Percentiles rank a stretch among this genome's conserved stretches.
These are phyloP conservation scores for Lasioglossum calceatum DNA, from an alignment of 2,888 invertebrate species.

Conservation along the genomic window DNA sequence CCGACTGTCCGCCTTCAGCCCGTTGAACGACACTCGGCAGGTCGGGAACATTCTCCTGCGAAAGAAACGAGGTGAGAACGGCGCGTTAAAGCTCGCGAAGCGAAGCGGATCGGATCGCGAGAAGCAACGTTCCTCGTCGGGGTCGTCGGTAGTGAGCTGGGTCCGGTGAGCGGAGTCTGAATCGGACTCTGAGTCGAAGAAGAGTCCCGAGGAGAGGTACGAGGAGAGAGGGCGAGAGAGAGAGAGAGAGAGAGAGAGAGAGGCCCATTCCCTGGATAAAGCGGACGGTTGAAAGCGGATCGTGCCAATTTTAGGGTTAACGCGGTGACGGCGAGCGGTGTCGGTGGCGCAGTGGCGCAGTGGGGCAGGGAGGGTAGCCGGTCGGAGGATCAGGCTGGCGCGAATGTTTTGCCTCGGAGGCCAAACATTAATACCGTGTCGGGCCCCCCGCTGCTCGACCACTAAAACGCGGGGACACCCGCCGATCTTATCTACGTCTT, in stretches of 20 bases:
- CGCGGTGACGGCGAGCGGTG: conserved; percentile 44
- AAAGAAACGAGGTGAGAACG: conserved; percentile 16
- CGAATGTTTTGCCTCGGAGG: conserved; percentile 81
- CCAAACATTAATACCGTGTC: conserved; percentile 84
- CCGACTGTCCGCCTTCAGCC: conserved; percentile 91
- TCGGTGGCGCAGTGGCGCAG: conserved; percentile 25
- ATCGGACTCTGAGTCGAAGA: neutral
- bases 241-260: neutral
- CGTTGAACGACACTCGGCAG: conserved; percentile 96
- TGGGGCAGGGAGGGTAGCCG: conserved; percentile 21
- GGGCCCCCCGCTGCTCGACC: conserved; percentile 82
- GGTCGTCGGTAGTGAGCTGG: neutral
- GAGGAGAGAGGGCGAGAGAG: neutral
- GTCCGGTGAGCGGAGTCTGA: neutral
- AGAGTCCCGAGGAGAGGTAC: neutral
- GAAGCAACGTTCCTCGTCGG: neutral
- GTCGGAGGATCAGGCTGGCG: conserved; percentile 64
- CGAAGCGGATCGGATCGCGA: neutral
- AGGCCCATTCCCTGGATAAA: conserved; percentile 10
- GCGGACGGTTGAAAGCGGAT: conserved; percentile 36
- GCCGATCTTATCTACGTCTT: conserved; percentile 84
- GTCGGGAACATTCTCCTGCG: conserved; percentile 99
- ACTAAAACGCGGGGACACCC: conserved; percentile 84
- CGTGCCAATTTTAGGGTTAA: conserved; percentile 63
- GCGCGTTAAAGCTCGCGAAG: neutral